phyloP scores from a whole-genome alignment of 1,140 invertebrate genomes.

The Atta texana region DNA sequence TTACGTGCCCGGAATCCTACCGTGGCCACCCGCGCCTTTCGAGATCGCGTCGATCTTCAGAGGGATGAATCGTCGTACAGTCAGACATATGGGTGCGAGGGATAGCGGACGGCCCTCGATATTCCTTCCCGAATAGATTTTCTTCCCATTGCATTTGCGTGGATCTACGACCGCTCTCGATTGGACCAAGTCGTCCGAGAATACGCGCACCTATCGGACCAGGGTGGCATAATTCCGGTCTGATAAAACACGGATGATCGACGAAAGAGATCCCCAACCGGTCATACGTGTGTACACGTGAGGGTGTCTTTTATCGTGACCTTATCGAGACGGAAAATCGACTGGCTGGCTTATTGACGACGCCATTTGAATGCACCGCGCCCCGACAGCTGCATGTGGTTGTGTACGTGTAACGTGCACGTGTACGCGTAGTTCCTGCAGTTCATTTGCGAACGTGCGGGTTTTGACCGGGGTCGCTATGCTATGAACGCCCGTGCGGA shows the following conservation, averaged over 20 bases:
- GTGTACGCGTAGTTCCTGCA: slow-evolving; percentile 1
- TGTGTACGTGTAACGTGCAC: neutral
- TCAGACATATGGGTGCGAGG: slow-evolving; percentile 31
- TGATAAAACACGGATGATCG: slow-evolving; percentile 79
- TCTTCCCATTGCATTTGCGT: slow-evolving; percentile 37
- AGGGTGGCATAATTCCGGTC: slow-evolving; percentile 75
- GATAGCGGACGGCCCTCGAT: slow-evolving; percentile 34
- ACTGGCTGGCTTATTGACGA: slow-evolving; percentile 72
- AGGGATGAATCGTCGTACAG: slow-evolving; percentile 65
- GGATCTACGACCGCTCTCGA: slow-evolving; percentile 57
- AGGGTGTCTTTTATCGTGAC: slow-evolving; percentile 67
- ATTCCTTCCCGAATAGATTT: slow-evolving; percentile 72
- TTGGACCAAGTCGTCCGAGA: slow-evolving; percentile 75
- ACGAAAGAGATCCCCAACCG: slow-evolving; percentile 69
- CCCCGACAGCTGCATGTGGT: slow-evolving; percentile 6
- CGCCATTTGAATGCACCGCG: slow-evolving; percentile 65
- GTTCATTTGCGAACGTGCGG: slow-evolving; percentile 63
- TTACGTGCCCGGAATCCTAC: slow-evolving; percentile 81
- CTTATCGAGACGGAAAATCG: slow-evolving; percentile 74
- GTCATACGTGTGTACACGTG: neutral
- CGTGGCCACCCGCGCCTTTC: slow-evolving; percentile 52
- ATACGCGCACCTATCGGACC: slow-evolving; percentile 63
- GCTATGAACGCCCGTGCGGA: slow-evolving; percentile 14
- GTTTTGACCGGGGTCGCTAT: slow-evolving; percentile 16
- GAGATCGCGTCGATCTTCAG: slow-evolving; percentile 66